phyloP scores from a whole-genome alignment of 37 sponge, comb jelly and placozoan genomes.

The Haliclona indistincta region DNA sequence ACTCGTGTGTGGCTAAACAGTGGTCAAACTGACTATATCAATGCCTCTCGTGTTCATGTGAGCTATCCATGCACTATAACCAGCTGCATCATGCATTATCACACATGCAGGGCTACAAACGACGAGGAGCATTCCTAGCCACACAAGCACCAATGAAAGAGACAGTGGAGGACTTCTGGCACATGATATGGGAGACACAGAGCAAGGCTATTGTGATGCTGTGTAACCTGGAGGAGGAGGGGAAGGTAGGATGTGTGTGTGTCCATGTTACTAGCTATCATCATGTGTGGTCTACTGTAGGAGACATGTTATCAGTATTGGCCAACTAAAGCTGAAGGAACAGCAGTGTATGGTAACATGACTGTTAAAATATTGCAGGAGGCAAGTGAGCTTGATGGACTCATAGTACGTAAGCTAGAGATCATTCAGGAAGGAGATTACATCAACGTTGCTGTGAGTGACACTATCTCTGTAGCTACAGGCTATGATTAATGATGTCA shows the following conservation, averaged over 20 bases:
- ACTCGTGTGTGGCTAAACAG: constrained; percentile 17
- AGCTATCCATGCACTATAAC: background rate
- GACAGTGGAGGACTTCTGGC: constrained; percentile 76
- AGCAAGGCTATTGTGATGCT: constrained; percentile 38
- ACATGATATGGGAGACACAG: constrained; percentile 64
- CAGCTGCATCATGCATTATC: no score
- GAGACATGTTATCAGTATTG: constrained; percentile 48
- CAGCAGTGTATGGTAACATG: constrained; percentile 20
- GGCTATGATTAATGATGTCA: no score
- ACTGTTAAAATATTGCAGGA: constrained; percentile 24
- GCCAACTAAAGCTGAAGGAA: constrained; percentile 32
- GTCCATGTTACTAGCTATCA: no score
- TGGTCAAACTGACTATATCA: constrained; percentile 58
- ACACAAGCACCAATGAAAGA: constrained; percentile 63
- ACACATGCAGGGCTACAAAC: constrained; percentile 43
- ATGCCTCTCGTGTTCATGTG: constrained; percentile 78
- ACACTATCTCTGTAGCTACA: no score
- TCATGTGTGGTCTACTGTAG: constrained; percentile 1
- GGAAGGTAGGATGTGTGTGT: no score
- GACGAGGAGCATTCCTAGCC: constrained; percentile 54
- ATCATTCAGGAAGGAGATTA: constrained; percentile 9
- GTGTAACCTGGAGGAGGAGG: constrained; percentile 24
- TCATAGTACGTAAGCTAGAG: constrained; percentile 41
- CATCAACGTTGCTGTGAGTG: background rate
- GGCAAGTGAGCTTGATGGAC: constrained; percentile 3